Percentiles rank a stretch among this genome's conserved stretches.
Evolutionary conservation across 1,140 invertebrate genomes (phyloP).

Genomic region (Propsilocerus akamusi): DNA sequence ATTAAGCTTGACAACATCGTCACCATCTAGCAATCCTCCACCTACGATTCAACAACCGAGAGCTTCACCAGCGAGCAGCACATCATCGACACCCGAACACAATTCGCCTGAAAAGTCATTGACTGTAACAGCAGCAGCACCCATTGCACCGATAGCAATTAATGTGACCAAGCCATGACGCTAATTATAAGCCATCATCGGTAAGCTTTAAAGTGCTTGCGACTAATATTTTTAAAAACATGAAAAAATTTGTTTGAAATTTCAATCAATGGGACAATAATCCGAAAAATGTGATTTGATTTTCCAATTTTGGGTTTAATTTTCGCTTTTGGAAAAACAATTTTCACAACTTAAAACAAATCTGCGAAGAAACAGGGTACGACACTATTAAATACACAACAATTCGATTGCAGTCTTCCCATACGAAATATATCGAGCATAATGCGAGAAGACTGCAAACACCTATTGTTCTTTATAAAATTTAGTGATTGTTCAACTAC

Average conservation of each 20-base stretch:
- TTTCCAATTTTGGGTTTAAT: not conserved
- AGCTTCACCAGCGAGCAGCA: slow-evolving; percentile 34
- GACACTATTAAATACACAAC: not conserved
- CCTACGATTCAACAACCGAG: slow-evolving; percentile 23
- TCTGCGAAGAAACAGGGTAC: not conserved
- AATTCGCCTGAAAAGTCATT: slow-evolving; percentile 5
- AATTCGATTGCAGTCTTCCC: no score
- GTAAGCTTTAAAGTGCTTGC: not conserved
- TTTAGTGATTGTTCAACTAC: not conserved
- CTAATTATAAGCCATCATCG: not conserved
- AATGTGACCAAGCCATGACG: not conserved
- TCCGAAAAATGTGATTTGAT: not conserved
- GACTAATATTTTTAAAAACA: not conserved
- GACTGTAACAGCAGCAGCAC: slow-evolving; percentile 8
- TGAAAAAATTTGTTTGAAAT: not conserved
- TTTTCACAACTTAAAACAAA: not conserved
- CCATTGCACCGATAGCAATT: slow-evolving; percentile 6
- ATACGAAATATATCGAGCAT: no score
- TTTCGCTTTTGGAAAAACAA: not conserved
- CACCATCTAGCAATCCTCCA: slow-evolving; percentile 11
- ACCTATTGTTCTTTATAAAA: not conserved
- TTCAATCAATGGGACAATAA: not conserved
- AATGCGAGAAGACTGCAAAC: no score
- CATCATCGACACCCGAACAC: slow-evolving; percentile 22
- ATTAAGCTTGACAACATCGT: slow-evolving; percentile 19